Evolutionary conservation across 1,140 invertebrate genomes (phyloP), one percentile per base, ranked within the genome.

Genomic region (Colletes latitarsis): DNA sequence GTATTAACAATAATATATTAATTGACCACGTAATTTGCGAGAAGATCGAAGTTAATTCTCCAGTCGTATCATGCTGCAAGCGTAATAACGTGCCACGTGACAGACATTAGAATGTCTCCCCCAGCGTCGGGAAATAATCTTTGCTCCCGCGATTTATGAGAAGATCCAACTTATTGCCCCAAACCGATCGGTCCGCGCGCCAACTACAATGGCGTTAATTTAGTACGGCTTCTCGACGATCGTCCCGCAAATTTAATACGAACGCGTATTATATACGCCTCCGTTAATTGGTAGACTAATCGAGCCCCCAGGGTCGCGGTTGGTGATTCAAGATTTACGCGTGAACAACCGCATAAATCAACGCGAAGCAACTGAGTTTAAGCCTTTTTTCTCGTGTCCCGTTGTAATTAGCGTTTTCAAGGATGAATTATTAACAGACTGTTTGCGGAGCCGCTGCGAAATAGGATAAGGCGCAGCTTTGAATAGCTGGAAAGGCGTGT

Each of bases 211-310:
- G 5, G 5, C 43, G 8, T 43, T 9, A 43, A 12, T 10, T 9
- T 49, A 49, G 10, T 9, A 49, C 49, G 43, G 6, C 9, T 58
- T 58, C 19, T 58, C 57, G 19, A 19, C 4, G 12, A 12, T 15
- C 19, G 60, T 68, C 41, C 67, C 78, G 17, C 53, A 10, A 52
- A 30, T 21, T 62, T 39, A 6, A 53, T 49, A 30, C 63, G 79
- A 52, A 8, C 43, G 43, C 21, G 12, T 57, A 69, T 81, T 70
- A 70, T 55, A 55, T 49, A 55, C 62, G 62, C 68, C 10, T 49
- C 19, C 17, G 39, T 43, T 81, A 55, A 76, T 81, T 69, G 62
- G 49, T 17, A n/a, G 10, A 12, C 10, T 62, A 62, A 62, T 62
- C 58, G 21, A 30, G 21, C 21, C 10, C 30, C 58, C 58, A 39